A percentile compares a stretch with the other conserved stretches of the same genome.
phyloP scores from a whole-genome alignment of 37 sponge, comb jelly and placozoan genomes.

The Haliclona indistincta region DNA sequence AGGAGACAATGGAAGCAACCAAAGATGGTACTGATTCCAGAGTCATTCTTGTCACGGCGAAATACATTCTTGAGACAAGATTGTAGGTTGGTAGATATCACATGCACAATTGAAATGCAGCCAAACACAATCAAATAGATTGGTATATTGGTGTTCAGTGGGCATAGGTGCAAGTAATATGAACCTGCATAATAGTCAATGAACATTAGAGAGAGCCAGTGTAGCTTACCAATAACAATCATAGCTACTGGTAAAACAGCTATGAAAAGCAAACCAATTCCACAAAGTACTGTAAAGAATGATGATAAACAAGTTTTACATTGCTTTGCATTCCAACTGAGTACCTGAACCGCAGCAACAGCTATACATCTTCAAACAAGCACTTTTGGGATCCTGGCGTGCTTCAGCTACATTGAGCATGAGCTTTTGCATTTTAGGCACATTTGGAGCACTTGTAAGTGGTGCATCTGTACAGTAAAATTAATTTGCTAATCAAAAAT shows the following conservation, averaged over 20 bases:
- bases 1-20: not conserved
- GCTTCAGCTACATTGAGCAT: no score
- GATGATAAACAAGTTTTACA: not conserved
- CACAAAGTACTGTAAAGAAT: conserved; percentile 35
- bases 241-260: conserved; percentile 55
- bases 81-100: not conserved
- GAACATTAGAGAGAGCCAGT: not conserved
- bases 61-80: not conserved
- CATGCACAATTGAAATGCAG: not conserved
- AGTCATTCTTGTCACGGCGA: no score
- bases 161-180: not conserved
- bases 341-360: conserved; percentile 37
- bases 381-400: conserved; percentile 25
- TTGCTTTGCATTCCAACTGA: not conserved
- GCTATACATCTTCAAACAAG: conserved; percentile 30
- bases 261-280: conserved; percentile 30
- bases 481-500: no score
- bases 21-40: no score
- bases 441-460: no score
- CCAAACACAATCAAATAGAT: not conserved
- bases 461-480: no score
- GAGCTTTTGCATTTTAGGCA: no score
- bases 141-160: not conserved
- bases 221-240: conserved; percentile 54
- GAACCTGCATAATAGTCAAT: not conserved